Evolutionary conservation across 2,113 vertebrate genomes (phyloP).

Genomic region (Bungarus multicinctus): DNA sequence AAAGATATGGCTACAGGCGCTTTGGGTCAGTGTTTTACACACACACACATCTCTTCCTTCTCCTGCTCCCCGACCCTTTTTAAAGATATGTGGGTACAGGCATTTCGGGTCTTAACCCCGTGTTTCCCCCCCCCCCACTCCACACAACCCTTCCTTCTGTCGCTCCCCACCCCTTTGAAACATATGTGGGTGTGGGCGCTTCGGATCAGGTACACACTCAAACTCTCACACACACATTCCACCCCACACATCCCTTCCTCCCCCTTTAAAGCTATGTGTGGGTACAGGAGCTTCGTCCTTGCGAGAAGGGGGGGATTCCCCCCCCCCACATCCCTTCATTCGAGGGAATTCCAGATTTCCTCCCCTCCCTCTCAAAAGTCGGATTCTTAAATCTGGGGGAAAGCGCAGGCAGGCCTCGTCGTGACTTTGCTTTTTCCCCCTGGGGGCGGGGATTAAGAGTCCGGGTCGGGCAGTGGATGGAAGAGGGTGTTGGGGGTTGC

Average conservation of each 20-base stretch:
- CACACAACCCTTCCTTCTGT: too few relatives aligned
- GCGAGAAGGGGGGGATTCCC: too few relatives aligned
- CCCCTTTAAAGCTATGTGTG: background rate
- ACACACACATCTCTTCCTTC: background rate
- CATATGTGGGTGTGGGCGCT: too few relatives aligned
- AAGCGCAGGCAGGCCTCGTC: background rate
- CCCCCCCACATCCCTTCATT: fast-evolving
- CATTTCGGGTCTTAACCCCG: too few relatives aligned
- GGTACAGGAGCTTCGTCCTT: background rate
- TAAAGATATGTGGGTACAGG: background rate
- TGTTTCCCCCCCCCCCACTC: too few relatives aligned
- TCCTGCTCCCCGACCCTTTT: too few relatives aligned
- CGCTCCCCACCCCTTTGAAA: too few relatives aligned
- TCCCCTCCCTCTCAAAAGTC: background rate
- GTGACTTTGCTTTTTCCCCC: background rate
- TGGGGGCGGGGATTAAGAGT: background rate
- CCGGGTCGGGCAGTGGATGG: background rate
- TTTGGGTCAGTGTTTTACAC: too few relatives aligned
- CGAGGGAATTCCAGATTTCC: background rate
- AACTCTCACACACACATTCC: too few relatives aligned
- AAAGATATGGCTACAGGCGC: too few relatives aligned
- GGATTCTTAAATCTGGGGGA: background rate
- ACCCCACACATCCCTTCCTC: too few relatives aligned
- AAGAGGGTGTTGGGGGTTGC: background rate
- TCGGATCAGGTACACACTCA: too few relatives aligned